phyloP scores from a whole-genome alignment of 1,140 invertebrate genomes.

The Drosophila insularis region DNA sequence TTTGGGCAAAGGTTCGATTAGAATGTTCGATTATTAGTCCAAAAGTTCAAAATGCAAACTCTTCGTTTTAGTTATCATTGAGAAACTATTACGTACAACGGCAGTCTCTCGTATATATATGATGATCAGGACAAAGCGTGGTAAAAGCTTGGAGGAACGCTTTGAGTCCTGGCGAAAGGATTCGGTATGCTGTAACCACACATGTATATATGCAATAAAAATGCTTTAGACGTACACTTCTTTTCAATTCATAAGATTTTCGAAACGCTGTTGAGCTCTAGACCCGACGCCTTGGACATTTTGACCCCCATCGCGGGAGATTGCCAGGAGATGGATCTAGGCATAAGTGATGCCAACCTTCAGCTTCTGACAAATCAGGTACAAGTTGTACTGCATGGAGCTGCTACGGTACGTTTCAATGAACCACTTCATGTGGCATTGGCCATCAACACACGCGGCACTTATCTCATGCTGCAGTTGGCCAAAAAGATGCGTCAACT shows the following conservation, averaged over 20 bases:
- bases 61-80: conserved; percentile 1
- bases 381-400: conserved; percentile 90
- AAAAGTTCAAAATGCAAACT: neutral
- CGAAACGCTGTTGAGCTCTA: neutral
- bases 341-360: neutral
- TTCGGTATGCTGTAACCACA: neutral
- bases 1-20: neutral
- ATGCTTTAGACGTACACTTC: too few relatives aligned
- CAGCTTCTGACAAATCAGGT: neutral
- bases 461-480: conserved; percentile 82
- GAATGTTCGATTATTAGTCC: neutral
- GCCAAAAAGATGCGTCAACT: conserved; percentile 2
- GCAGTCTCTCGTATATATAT: conserved; percentile 1
- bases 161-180: neutral
- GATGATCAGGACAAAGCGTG: conserved; percentile 7
- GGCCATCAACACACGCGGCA: conserved; percentile 85
- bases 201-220: neutral
- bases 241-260: neutral
- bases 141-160: neutral
- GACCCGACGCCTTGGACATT: neutral
- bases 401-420: conserved; percentile 92
- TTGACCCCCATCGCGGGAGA: neutral
- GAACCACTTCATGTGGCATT: conserved; percentile 87
- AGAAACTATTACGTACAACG: conserved; percentile 13
- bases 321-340: neutral